Conservation (phyloP, 2,888 invertebrate species). For the Ceramica pisi region DNA sequence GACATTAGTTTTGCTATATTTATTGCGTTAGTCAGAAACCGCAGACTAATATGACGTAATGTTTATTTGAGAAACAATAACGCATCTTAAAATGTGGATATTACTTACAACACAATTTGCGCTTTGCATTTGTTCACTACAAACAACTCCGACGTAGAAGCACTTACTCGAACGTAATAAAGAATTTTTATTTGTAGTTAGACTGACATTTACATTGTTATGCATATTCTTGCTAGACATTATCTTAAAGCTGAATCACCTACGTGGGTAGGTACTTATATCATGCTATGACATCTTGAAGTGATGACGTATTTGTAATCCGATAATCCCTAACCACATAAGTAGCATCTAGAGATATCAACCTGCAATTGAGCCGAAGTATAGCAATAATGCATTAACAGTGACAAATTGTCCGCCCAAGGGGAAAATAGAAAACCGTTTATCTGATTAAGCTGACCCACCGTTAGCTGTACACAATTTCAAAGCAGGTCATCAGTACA, state of each 20-base stretch:
- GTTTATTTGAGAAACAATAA: constrained; percentile 53
- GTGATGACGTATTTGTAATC: constrained; percentile 26
- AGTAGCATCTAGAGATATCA: constrained; percentile 7
- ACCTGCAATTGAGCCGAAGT: constrained; percentile 37
- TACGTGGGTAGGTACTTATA: neutral
- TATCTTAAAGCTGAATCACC: constrained; percentile 3
- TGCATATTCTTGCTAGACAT: neutral
- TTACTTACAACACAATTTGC: constrained; percentile 29
- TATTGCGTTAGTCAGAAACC: constrained; percentile 49
- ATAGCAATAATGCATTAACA: constrained; percentile 52
- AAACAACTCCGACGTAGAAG: constrained; percentile 26
- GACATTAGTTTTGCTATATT: constrained; percentile 34
- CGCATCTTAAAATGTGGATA: constrained; percentile 29
- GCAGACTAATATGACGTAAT: constrained; percentile 48
- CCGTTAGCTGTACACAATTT: constrained; percentile 33
- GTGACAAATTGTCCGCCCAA: constrained; percentile 47
- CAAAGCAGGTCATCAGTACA: constrained; percentile 22
- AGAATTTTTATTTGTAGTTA: constrained; percentile 17
- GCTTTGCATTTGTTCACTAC: constrained; percentile 27
- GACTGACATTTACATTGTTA: neutral
- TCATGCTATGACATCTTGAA: neutral
- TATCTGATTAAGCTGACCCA: constrained; percentile 49
- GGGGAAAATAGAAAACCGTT: constrained; percentile 49
- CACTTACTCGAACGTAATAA: constrained; percentile 29
- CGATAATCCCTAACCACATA: constrained; percentile 31